These are phyloP conservation scores for Channa striata DNA, from an alignment of 2,797 vertebrate genomes.

Conservation along the genomic window DNA sequence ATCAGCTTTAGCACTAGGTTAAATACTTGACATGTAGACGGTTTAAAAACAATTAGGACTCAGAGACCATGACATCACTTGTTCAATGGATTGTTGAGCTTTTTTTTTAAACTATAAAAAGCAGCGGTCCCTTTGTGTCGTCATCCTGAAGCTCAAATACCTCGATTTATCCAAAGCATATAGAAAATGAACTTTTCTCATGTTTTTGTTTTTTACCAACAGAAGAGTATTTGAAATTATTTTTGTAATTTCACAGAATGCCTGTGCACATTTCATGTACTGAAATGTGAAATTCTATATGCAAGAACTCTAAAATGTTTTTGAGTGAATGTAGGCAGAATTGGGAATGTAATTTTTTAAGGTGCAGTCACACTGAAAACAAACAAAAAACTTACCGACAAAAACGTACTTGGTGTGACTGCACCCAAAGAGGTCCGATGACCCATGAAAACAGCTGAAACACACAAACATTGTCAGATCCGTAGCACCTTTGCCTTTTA, in stretches of 20 bases:
- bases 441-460: not conserved
- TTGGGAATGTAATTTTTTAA: slow-evolving; percentile 1
- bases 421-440: not conserved
- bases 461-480: too few species aligned
- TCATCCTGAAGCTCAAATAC: slow-evolving; percentile 48
- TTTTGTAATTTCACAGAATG: slow-evolving; percentile 66
- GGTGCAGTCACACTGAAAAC: too few species aligned
- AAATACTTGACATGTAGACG: not conserved
- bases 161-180: slow-evolving; percentile 69
- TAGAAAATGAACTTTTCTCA: slow-evolving; percentile 59
- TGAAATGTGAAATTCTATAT: slow-evolving; percentile 77
- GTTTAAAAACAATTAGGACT: slow-evolving; percentile 6
- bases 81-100: not conserved
- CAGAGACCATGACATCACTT: not conserved
- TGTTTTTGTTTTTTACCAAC: slow-evolving; percentile 14
- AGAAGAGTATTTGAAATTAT: slow-evolving; percentile 45
- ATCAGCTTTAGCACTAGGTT: slow-evolving; percentile 13
- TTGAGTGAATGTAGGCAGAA: slow-evolving; percentile 25
- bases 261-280: slow-evolving; percentile 59
- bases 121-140: slow-evolving; percentile 9
- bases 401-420: not conserved
- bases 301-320: slow-evolving; percentile 70
- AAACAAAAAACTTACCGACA: too few species aligned
- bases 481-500: not conserved
- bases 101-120: slow-evolving; percentile 10